Evolutionary conservation across 1,140 invertebrate species (phyloP).

Genomic region (Watersipora subatra): DNA sequence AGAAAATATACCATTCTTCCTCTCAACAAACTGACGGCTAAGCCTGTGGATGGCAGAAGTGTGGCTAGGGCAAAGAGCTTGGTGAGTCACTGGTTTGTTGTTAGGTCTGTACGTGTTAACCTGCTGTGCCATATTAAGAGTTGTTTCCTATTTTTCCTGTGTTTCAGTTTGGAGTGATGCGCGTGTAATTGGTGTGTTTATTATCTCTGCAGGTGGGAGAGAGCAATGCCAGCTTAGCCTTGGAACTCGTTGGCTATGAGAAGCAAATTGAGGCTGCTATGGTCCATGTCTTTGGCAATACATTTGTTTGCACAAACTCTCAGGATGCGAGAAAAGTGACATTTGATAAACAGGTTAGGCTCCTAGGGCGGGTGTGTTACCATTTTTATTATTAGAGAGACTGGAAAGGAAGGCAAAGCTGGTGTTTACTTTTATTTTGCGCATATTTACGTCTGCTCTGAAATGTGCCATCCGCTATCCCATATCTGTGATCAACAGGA

Average conservation of each 20-base stretch:
- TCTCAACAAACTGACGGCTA: constrained; percentile 70
- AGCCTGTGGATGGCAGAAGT: constrained; percentile 48
- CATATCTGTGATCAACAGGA: too few relatives aligned
- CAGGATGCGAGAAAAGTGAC: constrained; percentile 60
- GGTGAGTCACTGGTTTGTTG: constrained; percentile 43
- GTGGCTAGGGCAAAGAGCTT: constrained; percentile 58
- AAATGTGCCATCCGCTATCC: too few relatives aligned
- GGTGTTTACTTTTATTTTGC: too few relatives aligned
- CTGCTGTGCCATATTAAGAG: too few relatives aligned
- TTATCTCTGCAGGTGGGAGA: constrained; percentile 30
- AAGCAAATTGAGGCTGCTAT: constrained; percentile 58
- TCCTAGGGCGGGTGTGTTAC: too few relatives aligned
- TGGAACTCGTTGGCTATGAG: constrained; percentile 68
- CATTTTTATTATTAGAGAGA: too few relatives aligned
- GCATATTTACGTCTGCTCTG: too few relatives aligned
- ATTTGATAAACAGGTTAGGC: constrained; percentile 54
- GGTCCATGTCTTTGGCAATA: constrained; percentile 73
- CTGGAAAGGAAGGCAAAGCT: too few relatives aligned
- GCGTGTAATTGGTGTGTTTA: neutral
- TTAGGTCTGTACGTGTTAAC: neutral
- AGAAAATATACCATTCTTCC: constrained; percentile 69
- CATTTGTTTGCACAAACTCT: constrained; percentile 69
- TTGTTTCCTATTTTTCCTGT: too few relatives aligned
- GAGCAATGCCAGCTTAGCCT: constrained; percentile 67
- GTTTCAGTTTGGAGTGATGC: neutral